phyloP scores from a whole-genome alignment of 2,113 vertebrate genomes.

The Coturnix japonica region DNA sequence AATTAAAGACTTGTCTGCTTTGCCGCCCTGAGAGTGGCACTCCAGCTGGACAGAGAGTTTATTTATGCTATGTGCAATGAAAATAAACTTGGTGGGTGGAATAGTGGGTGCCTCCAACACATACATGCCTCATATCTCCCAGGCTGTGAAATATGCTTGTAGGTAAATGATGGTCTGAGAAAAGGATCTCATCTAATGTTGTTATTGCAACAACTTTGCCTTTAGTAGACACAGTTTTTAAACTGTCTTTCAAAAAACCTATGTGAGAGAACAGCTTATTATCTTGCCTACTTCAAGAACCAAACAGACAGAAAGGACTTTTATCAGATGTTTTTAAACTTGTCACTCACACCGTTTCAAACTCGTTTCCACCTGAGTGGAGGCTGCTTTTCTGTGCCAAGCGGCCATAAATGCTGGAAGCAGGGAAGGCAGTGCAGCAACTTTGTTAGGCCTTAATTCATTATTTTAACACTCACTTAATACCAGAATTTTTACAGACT shows the following conservation, averaged over 20 bases:
- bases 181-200: neutral
- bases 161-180: neutral
- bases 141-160: neutral
- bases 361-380: neutral
- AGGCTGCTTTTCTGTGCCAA: neutral
- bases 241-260: neutral
- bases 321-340: neutral
- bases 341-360: neutral
- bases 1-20: neutral
- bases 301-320: neutral
- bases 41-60: neutral
- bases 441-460: neutral
- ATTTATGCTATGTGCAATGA: neutral
- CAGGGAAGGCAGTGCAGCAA: neutral
- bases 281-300: neutral
- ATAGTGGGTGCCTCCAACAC: neutral
- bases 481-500: neutral
- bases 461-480: neutral
- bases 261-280: neutral
- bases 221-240: neutral
- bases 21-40: neutral
- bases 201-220: neutral
- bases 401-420: neutral
- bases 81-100: constrained; percentile 23
- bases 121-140: neutral